These are phyloP conservation scores for Epizoanthus illoricatus DNA, from an alignment of 92 coral and sea anemone genomes.

Conservation along the genomic window DNA sequence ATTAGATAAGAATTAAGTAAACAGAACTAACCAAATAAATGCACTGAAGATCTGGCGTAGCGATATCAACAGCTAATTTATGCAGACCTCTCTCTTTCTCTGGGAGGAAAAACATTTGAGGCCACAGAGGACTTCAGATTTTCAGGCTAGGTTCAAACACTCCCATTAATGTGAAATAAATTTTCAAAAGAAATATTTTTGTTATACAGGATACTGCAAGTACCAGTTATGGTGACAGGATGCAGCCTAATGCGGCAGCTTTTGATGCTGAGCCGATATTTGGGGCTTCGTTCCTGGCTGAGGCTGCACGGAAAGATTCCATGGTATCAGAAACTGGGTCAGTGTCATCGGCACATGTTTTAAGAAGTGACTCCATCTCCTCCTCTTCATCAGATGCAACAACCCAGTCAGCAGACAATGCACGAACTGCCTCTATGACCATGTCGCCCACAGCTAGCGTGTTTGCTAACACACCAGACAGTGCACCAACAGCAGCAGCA, in stretches of 20 bases:
- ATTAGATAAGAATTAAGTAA: too few relatives aligned
- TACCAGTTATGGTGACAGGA: slow-evolving; percentile 5
- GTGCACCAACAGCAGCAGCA: not conserved
- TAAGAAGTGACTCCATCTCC: slow-evolving; percentile 74
- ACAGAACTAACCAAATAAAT: too few relatives aligned
- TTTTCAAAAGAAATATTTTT: too few relatives aligned
- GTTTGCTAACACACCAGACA: not conserved
- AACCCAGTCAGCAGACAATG: slow-evolving; percentile 28
- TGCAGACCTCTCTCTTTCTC: too few relatives aligned
- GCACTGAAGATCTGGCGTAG: too few relatives aligned
- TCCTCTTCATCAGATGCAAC: slow-evolving; percentile 67
- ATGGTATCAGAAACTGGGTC: slow-evolving; percentile 65
- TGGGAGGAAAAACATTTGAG: too few relatives aligned
- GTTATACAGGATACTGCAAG: slow-evolving; percentile 17
- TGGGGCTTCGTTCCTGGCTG: slow-evolving; percentile 62
- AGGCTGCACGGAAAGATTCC: slow-evolving; percentile 46
- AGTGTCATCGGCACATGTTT: slow-evolving; percentile 58
- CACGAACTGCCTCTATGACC: not conserved
- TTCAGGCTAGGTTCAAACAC: too few relatives aligned
- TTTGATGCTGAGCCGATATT: slow-evolving; percentile 65
- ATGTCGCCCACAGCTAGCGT: slow-evolving; percentile 10
- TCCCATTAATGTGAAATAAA: too few relatives aligned
- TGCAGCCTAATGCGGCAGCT: not conserved
- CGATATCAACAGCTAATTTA: too few relatives aligned
- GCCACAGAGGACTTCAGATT: too few relatives aligned